A percentile compares a stretch with the other conserved stretches of the same genome.
These are phyloP conservation scores for Epiblema foenella DNA, from an alignment of 2,888 invertebrate genomes.

Conservation along the genomic window DNA sequence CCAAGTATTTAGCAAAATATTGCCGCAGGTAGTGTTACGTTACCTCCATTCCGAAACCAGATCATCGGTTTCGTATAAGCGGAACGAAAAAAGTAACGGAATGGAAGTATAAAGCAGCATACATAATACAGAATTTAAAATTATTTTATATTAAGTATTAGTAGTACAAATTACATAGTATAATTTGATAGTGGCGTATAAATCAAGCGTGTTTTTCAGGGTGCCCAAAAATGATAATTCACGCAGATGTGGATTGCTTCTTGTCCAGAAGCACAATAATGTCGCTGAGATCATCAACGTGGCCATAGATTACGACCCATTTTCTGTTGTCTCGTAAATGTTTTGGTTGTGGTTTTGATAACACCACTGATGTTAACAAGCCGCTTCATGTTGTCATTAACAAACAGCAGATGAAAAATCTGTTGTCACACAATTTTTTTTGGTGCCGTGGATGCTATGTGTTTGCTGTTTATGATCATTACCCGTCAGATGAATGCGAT, in stretches of 20 bases:
- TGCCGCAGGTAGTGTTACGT: neutral
- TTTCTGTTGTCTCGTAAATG: constrained; percentile 5
- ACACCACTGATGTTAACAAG: neutral
- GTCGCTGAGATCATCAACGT: neutral
- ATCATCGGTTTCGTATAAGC: neutral
- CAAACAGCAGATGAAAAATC: neutral
- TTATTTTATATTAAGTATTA: no score
- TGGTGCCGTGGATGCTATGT: constrained; percentile 10
- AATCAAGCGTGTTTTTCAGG: constrained; percentile 2
- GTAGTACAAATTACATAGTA: no score
- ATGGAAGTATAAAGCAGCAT: constrained; percentile 4
- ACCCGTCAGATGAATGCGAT: constrained; percentile 15
- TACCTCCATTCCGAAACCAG: neutral
- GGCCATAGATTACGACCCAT: constrained; percentile 8
- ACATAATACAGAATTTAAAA: neutral
- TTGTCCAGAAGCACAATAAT: neutral
- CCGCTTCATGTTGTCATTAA: constrained; percentile 12
- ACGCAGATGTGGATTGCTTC: constrained; percentile 10
- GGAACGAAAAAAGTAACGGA: constrained; percentile 8
- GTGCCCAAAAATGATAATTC: neutral
- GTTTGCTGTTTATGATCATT: constrained; percentile 19
- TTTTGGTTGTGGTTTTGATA: constrained; percentile 9
- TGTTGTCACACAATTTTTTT: constrained; percentile 15
- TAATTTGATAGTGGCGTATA: neutral
- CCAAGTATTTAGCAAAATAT: neutral